Conservation (phyloP, 1,140 invertebrate genomes). For the Gryllus bimaculatus region DNA sequence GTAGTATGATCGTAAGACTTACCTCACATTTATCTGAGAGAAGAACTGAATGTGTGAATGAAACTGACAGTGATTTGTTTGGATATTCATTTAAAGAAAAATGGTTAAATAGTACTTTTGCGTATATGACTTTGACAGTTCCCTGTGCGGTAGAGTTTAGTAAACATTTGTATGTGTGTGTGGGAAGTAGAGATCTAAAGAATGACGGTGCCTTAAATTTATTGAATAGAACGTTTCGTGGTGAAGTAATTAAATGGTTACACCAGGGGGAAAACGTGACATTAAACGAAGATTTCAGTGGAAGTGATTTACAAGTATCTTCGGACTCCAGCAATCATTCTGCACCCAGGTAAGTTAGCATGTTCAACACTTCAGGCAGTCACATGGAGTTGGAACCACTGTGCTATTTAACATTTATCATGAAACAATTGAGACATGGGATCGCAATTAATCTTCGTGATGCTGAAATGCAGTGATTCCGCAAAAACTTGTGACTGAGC, state of each 20-base stretch:
- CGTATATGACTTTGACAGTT: slow-evolving; percentile 13
- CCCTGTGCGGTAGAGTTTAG: background rate
- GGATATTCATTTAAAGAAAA: background rate
- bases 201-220: background rate
- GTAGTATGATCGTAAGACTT: slow-evolving; percentile 12
- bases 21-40: background rate
- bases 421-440: no score
- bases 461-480: no score
- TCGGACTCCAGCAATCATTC: background rate
- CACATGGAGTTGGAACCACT: no score
- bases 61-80: background rate
- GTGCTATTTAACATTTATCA: no score
- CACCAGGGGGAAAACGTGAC: slow-evolving; percentile 17
- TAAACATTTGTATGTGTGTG: slow-evolving; percentile 11
- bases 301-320: background rate
- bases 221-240: slow-evolving; percentile 14
- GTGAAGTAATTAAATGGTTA: slow-evolving; percentile 20
- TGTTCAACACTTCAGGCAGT: no score
- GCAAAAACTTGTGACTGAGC: no score
- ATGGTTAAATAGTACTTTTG: slow-evolving; percentile 7
- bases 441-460: no score
- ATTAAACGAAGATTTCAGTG: background rate
- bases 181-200: background rate
- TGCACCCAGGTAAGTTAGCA: background rate
- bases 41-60: slow-evolving; percentile 13